phyloP scores from a whole-genome alignment of 1,140 invertebrate genomes.

The Euura lappo region DNA sequence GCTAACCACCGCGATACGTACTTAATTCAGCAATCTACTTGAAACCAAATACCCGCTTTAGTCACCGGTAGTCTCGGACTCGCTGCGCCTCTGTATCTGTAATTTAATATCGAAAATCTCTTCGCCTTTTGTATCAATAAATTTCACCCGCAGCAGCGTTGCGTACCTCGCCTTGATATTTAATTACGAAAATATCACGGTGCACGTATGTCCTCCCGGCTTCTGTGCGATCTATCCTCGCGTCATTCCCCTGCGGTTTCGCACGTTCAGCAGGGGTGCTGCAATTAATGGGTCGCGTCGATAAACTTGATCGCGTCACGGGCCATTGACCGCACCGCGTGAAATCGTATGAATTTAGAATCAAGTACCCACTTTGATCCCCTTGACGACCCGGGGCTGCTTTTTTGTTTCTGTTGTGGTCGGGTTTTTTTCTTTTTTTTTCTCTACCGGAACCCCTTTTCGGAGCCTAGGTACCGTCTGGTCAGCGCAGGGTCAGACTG shows the following conservation, averaged over 20 bases:
- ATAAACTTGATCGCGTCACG: slow-evolving; percentile 48
- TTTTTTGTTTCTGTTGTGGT: too few species aligned
- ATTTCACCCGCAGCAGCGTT: slow-evolving; percentile 32
- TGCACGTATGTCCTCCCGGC: background rate
- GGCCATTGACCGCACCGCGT: slow-evolving; percentile 36
- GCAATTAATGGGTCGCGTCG: slow-evolving; percentile 41
- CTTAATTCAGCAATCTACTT: background rate
- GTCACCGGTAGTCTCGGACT: slow-evolving; percentile 17
- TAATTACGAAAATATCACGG: slow-evolving; percentile 39
- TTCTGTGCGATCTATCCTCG: background rate
- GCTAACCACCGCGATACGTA: background rate
- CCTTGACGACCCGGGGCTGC: background rate
- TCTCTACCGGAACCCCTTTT: too few species aligned
- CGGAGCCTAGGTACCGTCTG: too few species aligned
- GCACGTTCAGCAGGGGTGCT: background rate
- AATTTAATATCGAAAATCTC: slow-evolving; percentile 41
- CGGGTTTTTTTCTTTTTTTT: too few species aligned
- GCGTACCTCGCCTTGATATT: slow-evolving; percentile 33
- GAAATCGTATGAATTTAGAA: background rate
- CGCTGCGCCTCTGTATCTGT: slow-evolving; percentile 29
- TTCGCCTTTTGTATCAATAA: slow-evolving; percentile 36
- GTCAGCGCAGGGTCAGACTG: too few species aligned
- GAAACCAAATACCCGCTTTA: slow-evolving; percentile 6
- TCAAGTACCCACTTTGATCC: background rate
- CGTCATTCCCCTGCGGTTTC: too few species aligned